Conservation (phyloP, 2,113 vertebrate genomes). For the Clarias batrachus region DNA sequence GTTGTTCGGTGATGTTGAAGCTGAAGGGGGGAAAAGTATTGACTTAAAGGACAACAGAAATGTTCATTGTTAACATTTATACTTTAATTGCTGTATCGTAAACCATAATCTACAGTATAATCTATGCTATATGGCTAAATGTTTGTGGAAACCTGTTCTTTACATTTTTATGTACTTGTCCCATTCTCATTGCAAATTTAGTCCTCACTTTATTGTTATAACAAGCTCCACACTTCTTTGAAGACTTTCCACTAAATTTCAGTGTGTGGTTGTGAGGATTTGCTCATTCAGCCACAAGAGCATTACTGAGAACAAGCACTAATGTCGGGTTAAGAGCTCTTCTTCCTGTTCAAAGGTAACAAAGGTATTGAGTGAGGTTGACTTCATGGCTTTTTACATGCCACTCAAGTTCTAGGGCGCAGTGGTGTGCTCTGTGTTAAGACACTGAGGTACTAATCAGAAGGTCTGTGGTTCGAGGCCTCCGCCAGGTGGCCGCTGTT, state of each 20-base stretch:
- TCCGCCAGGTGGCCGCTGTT: too few relatives aligned
- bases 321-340: not conserved
- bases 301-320: not conserved
- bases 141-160: not conserved
- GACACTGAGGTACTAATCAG: too few relatives aligned
- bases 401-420: not conserved
- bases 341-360: not conserved
- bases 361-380: not conserved
- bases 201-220: not conserved
- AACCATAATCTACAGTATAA: not conserved
- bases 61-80: not conserved
- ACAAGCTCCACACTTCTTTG: not conserved
- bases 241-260: not conserved
- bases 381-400: not conserved
- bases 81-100: not conserved
- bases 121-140: not conserved
- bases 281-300: not conserved
- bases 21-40: constrained; percentile 47
- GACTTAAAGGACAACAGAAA: not conserved
- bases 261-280: not conserved
- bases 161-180: not conserved
- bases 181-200: not conserved
- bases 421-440: too few relatives aligned
- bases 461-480: too few relatives aligned
- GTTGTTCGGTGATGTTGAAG: constrained; percentile 15